Base-by-base conservation (phyloP, 2,888 invertebrate species). In the Leucozona laternaria region DNA sequence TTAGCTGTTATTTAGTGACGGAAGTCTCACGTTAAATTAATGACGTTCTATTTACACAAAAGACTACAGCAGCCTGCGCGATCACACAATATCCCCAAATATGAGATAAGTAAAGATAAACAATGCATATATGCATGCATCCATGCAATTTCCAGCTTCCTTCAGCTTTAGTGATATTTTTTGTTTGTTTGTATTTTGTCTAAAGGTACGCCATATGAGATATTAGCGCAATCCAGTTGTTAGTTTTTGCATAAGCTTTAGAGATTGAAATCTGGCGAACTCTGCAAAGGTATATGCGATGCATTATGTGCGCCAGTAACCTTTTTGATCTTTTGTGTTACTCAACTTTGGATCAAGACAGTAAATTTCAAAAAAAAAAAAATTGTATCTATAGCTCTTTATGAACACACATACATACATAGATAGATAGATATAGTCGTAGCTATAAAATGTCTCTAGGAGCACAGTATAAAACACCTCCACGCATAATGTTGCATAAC, bases 231-330 rank as follows among this genome's bases (percentile, higher is more conserved):
- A 68, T 53, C 53, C 17, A 22, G 68, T 68, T 68, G 40, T 53
- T 64, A 4, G 20, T 22, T 75, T 48, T 84, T 79, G 79, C 79
- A 75, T 84, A 84, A 79, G 43, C 28, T 68, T 71, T 3, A 58
- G 83, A 79, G 83, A 79, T 79, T 64, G n/a, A 75, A 75, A 84
- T 84, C 79, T 60, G 31, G 62, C 57, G 50, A 60, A 73, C 48
- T 43, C 34, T 34, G 25, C 15, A 15, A 53, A 75, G 43, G 43
- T 62, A 25, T 28, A 37, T 17, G 53, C 25, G 55, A 64, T 75
- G 75, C 68, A 75, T 45, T 80, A 76, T 80, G 71, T 84, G 84
- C 50, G 75, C 79, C 50, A 84, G 80, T 80, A 84, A 84, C 84
- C 84, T 84, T 84, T 84, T 57, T 43, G 75, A 84, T 84, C 79